Percentiles rank a stretch among this genome's conserved stretches.
phyloP scores from a whole-genome alignment of 2,888 invertebrate species.

The Gandaritis pyraliata region DNA sequence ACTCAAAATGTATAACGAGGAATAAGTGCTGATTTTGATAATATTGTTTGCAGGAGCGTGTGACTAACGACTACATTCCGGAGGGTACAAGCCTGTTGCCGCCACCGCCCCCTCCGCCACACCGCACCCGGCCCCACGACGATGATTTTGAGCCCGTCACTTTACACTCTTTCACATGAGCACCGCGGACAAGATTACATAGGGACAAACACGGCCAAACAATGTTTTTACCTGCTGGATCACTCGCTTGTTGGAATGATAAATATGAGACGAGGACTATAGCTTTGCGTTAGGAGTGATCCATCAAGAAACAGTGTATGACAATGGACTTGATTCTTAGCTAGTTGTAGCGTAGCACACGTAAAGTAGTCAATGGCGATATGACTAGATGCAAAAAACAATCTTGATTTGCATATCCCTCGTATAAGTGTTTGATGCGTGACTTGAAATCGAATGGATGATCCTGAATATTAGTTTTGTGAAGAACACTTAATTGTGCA shows the following conservation, averaged over 20 bases:
- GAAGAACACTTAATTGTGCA: constrained; percentile 18
- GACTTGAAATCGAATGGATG: constrained; percentile 18
- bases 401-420: constrained; percentile 26
- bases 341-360: constrained; percentile 18
- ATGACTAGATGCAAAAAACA: constrained; percentile 18
- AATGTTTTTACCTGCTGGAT: constrained; percentile 24
- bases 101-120: constrained; percentile 85
- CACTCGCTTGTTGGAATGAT: constrained; percentile 24
- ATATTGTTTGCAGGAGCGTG: constrained; percentile 80
- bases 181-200: constrained; percentile 12
- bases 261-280: constrained; percentile 4
- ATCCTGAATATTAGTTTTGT: constrained; percentile 15
- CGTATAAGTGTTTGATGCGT: constrained; percentile 10
- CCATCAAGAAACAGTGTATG: constrained; percentile 23
- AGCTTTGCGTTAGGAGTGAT: constrained; percentile 22
- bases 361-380: constrained; percentile 22
- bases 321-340: constrained; percentile 16
- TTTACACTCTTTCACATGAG: constrained; percentile 79
- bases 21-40: background rate
- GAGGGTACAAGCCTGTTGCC: constrained; percentile 89
- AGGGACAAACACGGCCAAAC: constrained; percentile 21
- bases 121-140: constrained; percentile 65
- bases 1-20: background rate
- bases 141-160: constrained; percentile 86
- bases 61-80: constrained; percentile 86